phyloP scores from a whole-genome alignment of 2,797 vertebrate genomes.

The Enteromius radiatus region DNA sequence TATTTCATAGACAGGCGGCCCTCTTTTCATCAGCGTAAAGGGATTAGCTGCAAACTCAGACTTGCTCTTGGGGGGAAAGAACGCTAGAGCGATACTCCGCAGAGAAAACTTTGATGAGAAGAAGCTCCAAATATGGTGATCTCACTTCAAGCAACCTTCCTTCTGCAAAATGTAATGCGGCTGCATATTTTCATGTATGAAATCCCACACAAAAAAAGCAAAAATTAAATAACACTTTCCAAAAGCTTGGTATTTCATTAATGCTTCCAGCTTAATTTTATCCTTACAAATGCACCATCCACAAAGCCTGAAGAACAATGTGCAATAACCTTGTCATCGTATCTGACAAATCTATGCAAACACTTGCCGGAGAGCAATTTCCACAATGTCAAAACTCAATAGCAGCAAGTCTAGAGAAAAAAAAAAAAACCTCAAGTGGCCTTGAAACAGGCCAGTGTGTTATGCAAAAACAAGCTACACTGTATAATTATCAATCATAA shows the following conservation, averaged over 20 bases:
- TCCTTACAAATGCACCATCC: background rate
- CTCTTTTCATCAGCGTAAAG: constrained; percentile 15
- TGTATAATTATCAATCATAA: constrained; percentile 51
- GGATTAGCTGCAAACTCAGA: constrained; percentile 13
- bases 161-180: background rate
- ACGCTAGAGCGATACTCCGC: background rate
- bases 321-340: constrained; percentile 1
- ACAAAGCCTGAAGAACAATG: background rate
- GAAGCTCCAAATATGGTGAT: background rate
- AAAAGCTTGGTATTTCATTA: background rate
- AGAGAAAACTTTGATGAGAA: background rate
- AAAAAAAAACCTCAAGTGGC: constrained; percentile 1
- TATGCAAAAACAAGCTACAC: constrained; percentile 24
- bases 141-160: background rate
- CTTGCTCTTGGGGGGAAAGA: constrained; percentile 3
- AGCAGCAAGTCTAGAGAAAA: background rate
- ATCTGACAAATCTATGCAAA: constrained; percentile 10
- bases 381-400: background rate
- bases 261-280: background rate
- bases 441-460: constrained; percentile 25
- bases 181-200: background rate
- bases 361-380: constrained; percentile 8
- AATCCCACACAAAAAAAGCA: background rate
- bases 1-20: constrained; percentile 15
- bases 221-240: background rate